phyloP scores from a whole-genome alignment of 2,113 vertebrate genomes.

The Vulpes ferrilata region DNA sequence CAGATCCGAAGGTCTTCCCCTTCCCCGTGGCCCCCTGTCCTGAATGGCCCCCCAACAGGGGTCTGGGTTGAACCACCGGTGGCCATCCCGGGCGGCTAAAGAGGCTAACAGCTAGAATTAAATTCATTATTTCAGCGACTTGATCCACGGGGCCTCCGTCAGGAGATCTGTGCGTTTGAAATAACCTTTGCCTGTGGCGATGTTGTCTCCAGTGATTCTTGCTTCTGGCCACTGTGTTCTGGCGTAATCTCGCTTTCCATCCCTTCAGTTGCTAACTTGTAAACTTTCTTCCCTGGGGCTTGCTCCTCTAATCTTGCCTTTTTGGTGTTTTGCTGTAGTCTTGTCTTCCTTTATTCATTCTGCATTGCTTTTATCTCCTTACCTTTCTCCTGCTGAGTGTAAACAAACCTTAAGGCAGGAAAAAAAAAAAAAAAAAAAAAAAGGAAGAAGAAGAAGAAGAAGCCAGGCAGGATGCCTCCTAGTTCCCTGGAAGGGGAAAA shows the following conservation, averaged over 20 bases:
- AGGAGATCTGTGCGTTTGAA: conserved; percentile 38
- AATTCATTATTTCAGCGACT: conserved; percentile 41
- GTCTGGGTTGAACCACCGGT: too few species aligned
- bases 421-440: not conserved
- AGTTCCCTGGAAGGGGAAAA: conserved; percentile 55
- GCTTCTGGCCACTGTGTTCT: conserved; percentile 19
- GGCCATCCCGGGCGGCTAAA: not conserved
- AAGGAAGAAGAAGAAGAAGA: not conserved
- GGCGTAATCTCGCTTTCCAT: conserved; percentile 59
- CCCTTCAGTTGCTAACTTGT: conserved; percentile 62
- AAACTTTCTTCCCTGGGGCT: conserved; percentile 75
- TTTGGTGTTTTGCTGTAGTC: conserved; percentile 50
- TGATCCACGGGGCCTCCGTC: not conserved
- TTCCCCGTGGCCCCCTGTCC: not conserved
- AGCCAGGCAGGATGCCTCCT: not conserved
- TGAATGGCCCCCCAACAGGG: not conserved
- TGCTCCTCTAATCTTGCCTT: conserved; percentile 74
- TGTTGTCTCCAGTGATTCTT: not conserved
- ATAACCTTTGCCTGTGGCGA: conserved; percentile 57
- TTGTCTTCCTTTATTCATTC: conserved; percentile 79
- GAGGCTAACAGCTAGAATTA: conserved; percentile 58
- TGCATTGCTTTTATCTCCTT: conserved; percentile 81
- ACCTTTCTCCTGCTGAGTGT: conserved; percentile 76
- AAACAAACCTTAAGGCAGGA: conserved; percentile 79
- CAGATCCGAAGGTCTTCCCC: not conserved